Conservation (phyloP, 2,797 vertebrate species). For the Melanotaenia trifasciata region DNA sequence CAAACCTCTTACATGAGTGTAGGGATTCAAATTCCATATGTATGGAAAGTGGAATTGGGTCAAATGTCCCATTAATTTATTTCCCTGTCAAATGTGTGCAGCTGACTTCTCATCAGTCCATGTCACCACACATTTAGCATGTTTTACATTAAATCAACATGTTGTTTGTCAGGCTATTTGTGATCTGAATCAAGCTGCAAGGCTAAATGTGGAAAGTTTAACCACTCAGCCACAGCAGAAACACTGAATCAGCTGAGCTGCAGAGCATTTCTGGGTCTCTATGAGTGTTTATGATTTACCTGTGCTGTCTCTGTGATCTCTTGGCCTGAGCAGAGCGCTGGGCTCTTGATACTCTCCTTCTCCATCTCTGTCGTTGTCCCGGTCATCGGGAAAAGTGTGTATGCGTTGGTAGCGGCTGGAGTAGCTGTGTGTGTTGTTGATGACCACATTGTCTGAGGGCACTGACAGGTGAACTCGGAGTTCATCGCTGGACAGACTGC, state of each 20-base stretch:
- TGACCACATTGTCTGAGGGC: constrained; percentile 91
- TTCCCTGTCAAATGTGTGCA: constrained; percentile 23
- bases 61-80: constrained; percentile 35
- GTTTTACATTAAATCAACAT: constrained; percentile 15
- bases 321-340: constrained; percentile 82
- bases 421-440: constrained; percentile 93
- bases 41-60: constrained; percentile 23
- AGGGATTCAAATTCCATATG: constrained; percentile 24
- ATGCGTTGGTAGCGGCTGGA: constrained; percentile 90
- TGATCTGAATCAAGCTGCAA: not conserved
- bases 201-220: not conserved
- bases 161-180: constrained; percentile 18
- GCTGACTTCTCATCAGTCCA: constrained; percentile 27
- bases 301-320: constrained; percentile 82
- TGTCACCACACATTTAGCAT: constrained; percentile 12
- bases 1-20: constrained; percentile 34
- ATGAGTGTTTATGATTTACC: constrained; percentile 63
- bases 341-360: constrained; percentile 91
- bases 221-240: not conserved
- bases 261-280: not conserved
- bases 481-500: constrained; percentile 90
- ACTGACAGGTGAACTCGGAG: constrained; percentile 92
- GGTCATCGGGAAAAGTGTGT: constrained; percentile 84
- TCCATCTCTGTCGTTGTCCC: constrained; percentile 74
- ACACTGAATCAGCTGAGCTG: not conserved